A percentile compares a stretch with the other conserved stretches of the same genome.
Evolutionary conservation across 2,113 vertebrate genomes (phyloP).

Genomic region (Micronycteris hirsuta): DNA sequence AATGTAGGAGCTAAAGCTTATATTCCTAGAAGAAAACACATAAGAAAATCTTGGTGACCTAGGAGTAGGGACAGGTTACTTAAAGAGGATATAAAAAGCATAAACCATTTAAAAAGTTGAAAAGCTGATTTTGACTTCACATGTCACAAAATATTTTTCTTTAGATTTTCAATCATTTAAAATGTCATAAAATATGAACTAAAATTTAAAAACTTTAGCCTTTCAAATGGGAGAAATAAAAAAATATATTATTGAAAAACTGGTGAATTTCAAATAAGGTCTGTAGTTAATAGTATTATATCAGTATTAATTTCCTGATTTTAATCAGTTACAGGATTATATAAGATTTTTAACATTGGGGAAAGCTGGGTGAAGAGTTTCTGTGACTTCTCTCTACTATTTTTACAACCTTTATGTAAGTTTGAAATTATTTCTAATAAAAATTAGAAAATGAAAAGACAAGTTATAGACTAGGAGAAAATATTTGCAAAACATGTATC

Average conservation of each 20-base stretch:
- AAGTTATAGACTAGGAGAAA: not conserved
- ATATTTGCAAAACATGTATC: not conserved
- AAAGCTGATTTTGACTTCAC: not conserved
- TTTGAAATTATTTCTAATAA: constrained; percentile 38
- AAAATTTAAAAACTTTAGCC: constrained; percentile 6
- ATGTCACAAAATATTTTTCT: not conserved
- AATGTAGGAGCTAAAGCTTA: not conserved
- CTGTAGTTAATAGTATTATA: not conserved
- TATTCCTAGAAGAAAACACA: not conserved
- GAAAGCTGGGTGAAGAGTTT: not conserved
- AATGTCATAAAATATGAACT: not conserved
- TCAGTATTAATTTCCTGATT: constrained; percentile 16
- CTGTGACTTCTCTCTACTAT: not conserved
- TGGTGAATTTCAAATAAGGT: constrained; percentile 11
- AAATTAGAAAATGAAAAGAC: not conserved
- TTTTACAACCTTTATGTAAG: not conserved
- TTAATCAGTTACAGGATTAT: not conserved
- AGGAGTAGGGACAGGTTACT: not conserved
- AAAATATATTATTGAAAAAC: not conserved
- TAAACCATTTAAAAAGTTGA: not conserved
- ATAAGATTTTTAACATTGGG: not conserved
- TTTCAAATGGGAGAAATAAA: not conserved
- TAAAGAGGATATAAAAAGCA: not conserved
- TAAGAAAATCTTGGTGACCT: not conserved
- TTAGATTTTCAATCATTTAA: not conserved